These are phyloP conservation scores for Dasysyrphus albostriatus DNA, from an alignment of 2,888 invertebrate species.

Conservation along the genomic window DNA sequence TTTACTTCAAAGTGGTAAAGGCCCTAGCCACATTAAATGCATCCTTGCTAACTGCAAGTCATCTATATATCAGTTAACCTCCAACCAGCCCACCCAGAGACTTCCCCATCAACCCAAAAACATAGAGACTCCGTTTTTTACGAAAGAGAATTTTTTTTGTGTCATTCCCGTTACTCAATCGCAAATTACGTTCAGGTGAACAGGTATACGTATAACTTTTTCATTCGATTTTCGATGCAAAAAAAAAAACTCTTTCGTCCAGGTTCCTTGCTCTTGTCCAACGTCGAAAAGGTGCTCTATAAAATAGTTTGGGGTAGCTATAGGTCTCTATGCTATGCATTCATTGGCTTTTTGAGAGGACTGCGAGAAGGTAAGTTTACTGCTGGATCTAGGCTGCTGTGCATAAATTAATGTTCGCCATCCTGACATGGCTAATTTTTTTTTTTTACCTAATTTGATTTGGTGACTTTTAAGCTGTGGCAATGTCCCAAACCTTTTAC, in stretches of 20 bases:
- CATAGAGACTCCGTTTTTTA: slow-evolving; percentile 23
- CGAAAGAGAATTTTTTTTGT: slow-evolving; percentile 37
- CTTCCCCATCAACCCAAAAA: slow-evolving; percentile 10
- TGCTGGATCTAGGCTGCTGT: slow-evolving; percentile 60
- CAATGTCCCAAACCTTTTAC: slow-evolving; percentile 64
- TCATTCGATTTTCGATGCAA: slow-evolving; percentile 75
- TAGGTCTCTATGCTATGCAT: neutral
- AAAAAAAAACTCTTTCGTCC: slow-evolving; percentile 66
- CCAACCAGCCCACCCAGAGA: neutral
- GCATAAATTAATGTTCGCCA: slow-evolving; percentile 70
- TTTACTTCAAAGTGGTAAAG: no score
- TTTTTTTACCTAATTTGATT: slow-evolving; percentile 70
- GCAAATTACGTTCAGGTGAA: slow-evolving; percentile 72
- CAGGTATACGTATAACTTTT: slow-evolving; percentile 75
- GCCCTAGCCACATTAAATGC: neutral
- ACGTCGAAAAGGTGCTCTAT: slow-evolving; percentile 28
- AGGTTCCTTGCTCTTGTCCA: slow-evolving; percentile 25
- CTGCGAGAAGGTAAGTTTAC: slow-evolving; percentile 54
- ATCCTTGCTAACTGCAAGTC: neutral
- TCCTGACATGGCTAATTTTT: slow-evolving; percentile 61
- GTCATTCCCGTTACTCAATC: slow-evolving; percentile 71
- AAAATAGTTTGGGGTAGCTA: slow-evolving; percentile 19
- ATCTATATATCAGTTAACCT: neutral
- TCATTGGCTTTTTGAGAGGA: slow-evolving; percentile 4
- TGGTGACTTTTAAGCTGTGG: slow-evolving; percentile 73